phyloP scores from a whole-genome alignment of 2,113 vertebrate genomes.

The Megaleporinus macrocephalus region DNA sequence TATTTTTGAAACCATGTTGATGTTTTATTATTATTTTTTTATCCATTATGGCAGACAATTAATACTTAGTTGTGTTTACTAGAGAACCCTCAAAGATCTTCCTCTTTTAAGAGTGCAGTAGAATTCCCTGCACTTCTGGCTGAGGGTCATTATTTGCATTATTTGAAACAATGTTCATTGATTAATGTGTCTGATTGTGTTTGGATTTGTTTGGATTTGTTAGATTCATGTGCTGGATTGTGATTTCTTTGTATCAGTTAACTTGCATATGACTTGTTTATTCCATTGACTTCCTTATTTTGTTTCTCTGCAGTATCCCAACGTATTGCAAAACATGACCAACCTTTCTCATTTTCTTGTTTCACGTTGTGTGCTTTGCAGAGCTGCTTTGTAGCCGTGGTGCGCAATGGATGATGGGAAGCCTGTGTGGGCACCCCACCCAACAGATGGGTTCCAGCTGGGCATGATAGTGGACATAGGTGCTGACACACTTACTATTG shows the following conservation, averaged over 20 bases:
- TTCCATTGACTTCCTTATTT: background rate
- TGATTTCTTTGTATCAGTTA: background rate
- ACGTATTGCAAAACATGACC: background rate
- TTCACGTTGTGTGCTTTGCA: conserved; percentile 32
- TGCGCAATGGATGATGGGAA: conserved; percentile 95
- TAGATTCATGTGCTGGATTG: background rate
- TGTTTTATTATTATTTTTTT: too few relatives aligned
- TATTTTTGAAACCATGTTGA: too few relatives aligned
- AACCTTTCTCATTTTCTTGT: background rate
- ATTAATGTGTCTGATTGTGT: background rate
- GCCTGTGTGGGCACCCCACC: conserved; percentile 98
- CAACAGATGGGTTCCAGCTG: conserved; percentile 96
- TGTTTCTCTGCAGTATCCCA: background rate
- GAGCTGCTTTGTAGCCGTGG: conserved; percentile 57
- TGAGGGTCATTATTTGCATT: too few relatives aligned
- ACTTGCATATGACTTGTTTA: background rate
- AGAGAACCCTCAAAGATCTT: too few relatives aligned
- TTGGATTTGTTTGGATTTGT: background rate
- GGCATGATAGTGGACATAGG: conserved; percentile 96
- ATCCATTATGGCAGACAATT: too few relatives aligned
- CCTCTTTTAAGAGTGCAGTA: too few relatives aligned
- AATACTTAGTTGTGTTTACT: too few relatives aligned
- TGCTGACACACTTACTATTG: conserved; percentile 90
- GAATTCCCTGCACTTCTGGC: too few relatives aligned
- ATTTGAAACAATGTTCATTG: background rate